Conservation (phyloP, 2,113 vertebrate genomes). For the Scomber scombrus region DNA sequence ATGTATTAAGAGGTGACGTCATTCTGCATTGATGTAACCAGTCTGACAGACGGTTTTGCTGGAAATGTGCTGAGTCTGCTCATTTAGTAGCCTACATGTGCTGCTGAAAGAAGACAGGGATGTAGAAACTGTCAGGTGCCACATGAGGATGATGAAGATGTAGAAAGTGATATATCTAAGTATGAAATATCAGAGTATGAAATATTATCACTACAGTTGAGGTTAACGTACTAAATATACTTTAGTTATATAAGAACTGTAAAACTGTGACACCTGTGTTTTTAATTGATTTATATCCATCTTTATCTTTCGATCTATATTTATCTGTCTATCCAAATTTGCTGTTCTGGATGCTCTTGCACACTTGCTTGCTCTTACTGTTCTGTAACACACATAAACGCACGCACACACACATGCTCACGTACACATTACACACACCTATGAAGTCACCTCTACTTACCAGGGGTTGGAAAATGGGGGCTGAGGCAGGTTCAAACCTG, state of each 20-base stretch:
- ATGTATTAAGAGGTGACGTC: constrained; percentile 88
- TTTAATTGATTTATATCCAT: constrained; percentile 4
- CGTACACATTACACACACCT: constrained; percentile 39
- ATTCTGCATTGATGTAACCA: constrained; percentile 85
- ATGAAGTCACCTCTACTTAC: constrained; percentile 77
- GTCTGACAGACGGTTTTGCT: constrained; percentile 81
- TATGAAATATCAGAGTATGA: constrained; percentile 14
- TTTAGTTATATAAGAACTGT: neutral
- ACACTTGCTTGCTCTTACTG: constrained; percentile 24
- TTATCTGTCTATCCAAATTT: neutral
- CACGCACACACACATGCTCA: constrained; percentile 20
- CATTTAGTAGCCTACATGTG: constrained; percentile 38
- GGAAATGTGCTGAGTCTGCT: constrained; percentile 85
- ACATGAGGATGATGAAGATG: neutral
- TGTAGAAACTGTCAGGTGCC: neutral
- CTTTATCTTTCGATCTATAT: neutral
- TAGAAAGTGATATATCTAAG: neutral
- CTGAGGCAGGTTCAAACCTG: constrained; percentile 82
- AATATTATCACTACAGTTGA: neutral
- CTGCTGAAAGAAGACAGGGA: constrained; percentile 40
- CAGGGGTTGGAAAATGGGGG: constrained; percentile 76
- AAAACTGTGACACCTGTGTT: neutral
- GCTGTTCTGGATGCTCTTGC: constrained; percentile 2
- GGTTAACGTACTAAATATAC: no score
- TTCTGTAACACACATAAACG: constrained; percentile 35